phyloP scores from a whole-genome alignment of 1,140 invertebrate genomes.

The Andricus grossulariae region DNA sequence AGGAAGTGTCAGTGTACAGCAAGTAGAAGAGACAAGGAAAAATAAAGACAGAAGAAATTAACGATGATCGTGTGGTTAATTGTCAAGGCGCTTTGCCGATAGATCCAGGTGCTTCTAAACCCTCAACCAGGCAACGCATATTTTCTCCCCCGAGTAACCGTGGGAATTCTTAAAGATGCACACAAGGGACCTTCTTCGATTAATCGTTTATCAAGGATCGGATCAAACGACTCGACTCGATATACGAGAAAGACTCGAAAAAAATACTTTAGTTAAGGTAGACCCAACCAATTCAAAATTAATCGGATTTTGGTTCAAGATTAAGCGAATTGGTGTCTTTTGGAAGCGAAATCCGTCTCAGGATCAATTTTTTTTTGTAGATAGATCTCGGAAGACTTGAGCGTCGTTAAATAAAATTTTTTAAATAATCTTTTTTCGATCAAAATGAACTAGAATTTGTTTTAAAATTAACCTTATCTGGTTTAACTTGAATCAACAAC shows the following conservation, averaged over 20 bases:
- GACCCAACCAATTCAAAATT: too few species aligned
- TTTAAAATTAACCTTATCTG: too few species aligned
- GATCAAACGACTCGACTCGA: not conserved
- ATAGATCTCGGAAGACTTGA: too few species aligned
- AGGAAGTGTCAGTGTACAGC: not conserved
- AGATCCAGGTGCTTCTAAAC: conserved; percentile 22
- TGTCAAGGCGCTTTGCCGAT: conserved; percentile 12
- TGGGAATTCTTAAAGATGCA: conserved; percentile 7
- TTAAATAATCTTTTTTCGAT: too few species aligned
- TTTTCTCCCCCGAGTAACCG: conserved; percentile 25
- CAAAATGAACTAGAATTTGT: too few species aligned
- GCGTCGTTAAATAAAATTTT: too few species aligned
- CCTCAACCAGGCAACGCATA: conserved; percentile 10
- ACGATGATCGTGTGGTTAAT: not conserved
- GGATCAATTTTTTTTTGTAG: too few species aligned
- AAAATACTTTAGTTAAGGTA: not conserved
- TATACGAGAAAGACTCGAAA: not conserved
- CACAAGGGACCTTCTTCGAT: not conserved
- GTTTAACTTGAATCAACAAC: too few species aligned
- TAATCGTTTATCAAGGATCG: conserved; percentile 8
- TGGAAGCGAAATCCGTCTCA: too few species aligned
- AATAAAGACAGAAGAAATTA: conserved; percentile 1
- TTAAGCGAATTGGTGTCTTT: too few species aligned
- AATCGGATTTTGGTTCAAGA: too few species aligned
- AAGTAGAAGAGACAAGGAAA: not conserved